Percentiles rank a stretch among this genome's conserved stretches.
Evolutionary conservation across 2,797 vertebrate species (phyloP).

Genomic region (Nothura maculosa): DNA sequence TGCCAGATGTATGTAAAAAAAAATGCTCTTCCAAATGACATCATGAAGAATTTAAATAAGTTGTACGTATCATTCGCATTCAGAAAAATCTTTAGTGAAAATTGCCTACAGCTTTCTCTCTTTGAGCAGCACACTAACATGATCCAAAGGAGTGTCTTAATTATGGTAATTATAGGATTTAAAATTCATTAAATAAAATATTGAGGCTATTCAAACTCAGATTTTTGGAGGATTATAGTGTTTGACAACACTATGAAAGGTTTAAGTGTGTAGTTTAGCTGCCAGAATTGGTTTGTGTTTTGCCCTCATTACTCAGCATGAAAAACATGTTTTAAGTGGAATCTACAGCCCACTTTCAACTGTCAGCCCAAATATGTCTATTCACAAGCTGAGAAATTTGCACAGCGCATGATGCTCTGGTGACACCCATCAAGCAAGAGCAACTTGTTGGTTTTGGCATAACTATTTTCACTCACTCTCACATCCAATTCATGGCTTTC

Average conservation of each 20-base stretch:
- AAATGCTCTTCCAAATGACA: not conserved
- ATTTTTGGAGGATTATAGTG: slow-evolving; percentile 65
- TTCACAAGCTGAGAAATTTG: slow-evolving; percentile 63
- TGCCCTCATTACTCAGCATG: slow-evolving; percentile 72
- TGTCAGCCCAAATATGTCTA: slow-evolving; percentile 76
- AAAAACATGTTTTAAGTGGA: slow-evolving; percentile 74
- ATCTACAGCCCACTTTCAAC: slow-evolving; percentile 73
- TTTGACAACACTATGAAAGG: slow-evolving; percentile 81
- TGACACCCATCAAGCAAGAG: slow-evolving; percentile 61
- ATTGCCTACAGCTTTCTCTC: slow-evolving; percentile 56
- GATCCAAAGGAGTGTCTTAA: slow-evolving; percentile 73
- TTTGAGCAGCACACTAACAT: slow-evolving; percentile 46
- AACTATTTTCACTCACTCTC: slow-evolving; percentile 30
- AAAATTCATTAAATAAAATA: slow-evolving; percentile 66
- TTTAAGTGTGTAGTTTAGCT: slow-evolving; percentile 77
- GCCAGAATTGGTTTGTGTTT: slow-evolving; percentile 79
- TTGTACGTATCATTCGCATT: slow-evolving; percentile 40
- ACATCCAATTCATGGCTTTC: not conserved
- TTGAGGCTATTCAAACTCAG: slow-evolving; percentile 59
- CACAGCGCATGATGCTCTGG: slow-evolving; percentile 33
- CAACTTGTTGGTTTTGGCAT: not conserved
- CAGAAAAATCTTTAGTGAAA: slow-evolving; percentile 59
- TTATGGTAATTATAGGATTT: slow-evolving; percentile 73
- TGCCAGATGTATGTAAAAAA: not conserved
- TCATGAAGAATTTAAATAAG: slow-evolving; percentile 30